phyloP scores from a whole-genome alignment of 2,113 vertebrate species.

The Shinisaurus crocodilurus region DNA sequence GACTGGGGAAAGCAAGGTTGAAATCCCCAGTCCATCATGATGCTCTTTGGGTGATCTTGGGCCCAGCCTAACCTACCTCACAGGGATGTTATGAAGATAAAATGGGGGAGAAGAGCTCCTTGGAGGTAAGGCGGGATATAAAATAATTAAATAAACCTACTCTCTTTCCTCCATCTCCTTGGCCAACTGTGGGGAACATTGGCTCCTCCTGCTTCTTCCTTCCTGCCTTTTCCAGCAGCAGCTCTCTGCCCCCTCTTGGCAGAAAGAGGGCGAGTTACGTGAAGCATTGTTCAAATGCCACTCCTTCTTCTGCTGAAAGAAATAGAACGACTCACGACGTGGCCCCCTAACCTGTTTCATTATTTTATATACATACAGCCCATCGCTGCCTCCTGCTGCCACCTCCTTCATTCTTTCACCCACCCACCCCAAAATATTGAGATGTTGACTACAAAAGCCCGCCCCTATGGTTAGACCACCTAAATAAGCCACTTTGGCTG shows the following conservation, averaged over 20 bases:
- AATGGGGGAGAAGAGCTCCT: background rate
- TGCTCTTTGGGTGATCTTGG: background rate
- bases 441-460: constrained; percentile 8
- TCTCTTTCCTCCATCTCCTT: background rate
- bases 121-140: background rate
- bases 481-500: background rate
- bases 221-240: background rate
- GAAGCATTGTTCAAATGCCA: background rate
- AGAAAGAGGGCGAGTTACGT: background rate
- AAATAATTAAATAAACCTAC: background rate
- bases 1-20: background rate
- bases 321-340: background rate
- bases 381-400: background rate
- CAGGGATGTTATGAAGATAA: too few species aligned
- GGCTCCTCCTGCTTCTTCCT: background rate
- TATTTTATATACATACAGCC: background rate
- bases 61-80: too few species aligned
- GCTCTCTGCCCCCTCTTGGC: too few species aligned
- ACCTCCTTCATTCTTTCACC: background rate
- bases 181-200: background rate
- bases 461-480: constrained; percentile 1
- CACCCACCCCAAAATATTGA: background rate
- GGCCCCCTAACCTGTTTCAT: background rate
- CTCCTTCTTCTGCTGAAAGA: background rate
- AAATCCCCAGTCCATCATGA: background rate